Conservation (phyloP, 2,888 invertebrate genomes). For the Nymphalis urticae region DNA sequence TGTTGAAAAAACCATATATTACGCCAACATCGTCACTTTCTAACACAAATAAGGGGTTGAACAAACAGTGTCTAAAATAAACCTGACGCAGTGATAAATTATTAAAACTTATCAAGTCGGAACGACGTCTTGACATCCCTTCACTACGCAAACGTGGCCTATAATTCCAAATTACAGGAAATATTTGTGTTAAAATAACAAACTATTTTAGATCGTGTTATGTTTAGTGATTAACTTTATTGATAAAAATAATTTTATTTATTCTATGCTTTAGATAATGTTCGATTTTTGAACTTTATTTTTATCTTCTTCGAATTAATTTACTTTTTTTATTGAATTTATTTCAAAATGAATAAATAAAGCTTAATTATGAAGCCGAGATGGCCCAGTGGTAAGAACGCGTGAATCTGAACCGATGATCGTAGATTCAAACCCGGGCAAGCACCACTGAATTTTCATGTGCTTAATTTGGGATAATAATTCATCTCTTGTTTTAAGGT, state of each 20-base stretch:
- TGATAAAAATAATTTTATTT: not conserved
- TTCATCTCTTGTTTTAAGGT: too few species aligned
- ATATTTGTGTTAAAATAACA: slow-evolving; percentile 27
- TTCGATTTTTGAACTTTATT: too few species aligned
- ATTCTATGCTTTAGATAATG: too few species aligned
- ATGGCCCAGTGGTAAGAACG: too few species aligned
- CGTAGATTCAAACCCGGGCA: too few species aligned
- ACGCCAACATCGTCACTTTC: slow-evolving; percentile 33
- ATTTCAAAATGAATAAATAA: too few species aligned
- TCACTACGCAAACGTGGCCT: slow-evolving; percentile 40
- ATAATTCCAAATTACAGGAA: slow-evolving; percentile 32
- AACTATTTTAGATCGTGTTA: slow-evolving; percentile 6
- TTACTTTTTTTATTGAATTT: too few species aligned
- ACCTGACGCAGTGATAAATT: slow-evolving; percentile 45
- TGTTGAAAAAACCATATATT: slow-evolving; percentile 27
- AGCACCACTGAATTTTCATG: too few species aligned
- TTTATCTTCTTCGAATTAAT: too few species aligned
- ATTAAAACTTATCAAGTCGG: slow-evolving; percentile 43
- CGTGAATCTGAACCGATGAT: too few species aligned
- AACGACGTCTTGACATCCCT: slow-evolving; percentile 43
- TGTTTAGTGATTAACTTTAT: not conserved
- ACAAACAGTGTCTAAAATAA: slow-evolving; percentile 43
- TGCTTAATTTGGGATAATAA: too few species aligned
- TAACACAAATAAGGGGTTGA: slow-evolving; percentile 38
- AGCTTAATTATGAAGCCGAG: too few species aligned